These are phyloP conservation scores for Anhinga rufa DNA, from an alignment of 2,113 vertebrate genomes.

Conservation along the genomic window DNA sequence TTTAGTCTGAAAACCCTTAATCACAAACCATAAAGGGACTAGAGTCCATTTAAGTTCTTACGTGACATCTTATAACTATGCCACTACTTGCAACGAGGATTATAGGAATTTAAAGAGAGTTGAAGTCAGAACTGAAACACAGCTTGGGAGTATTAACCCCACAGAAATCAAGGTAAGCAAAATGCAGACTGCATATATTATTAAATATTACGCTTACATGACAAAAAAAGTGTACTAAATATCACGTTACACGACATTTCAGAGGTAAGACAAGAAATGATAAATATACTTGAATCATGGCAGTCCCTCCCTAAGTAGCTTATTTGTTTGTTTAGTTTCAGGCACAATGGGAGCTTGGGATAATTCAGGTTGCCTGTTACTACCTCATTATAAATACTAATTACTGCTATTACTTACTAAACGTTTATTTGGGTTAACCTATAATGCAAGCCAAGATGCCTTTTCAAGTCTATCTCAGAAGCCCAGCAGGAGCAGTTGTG, in stretches of 20 bases:
- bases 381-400: constrained; percentile 30
- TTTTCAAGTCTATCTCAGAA: constrained; percentile 5
- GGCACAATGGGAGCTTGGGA: background rate
- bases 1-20: background rate
- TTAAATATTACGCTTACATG: background rate
- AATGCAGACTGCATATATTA: background rate
- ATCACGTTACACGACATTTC: background rate
- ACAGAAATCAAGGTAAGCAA: background rate
- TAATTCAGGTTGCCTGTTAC: constrained; percentile 5
- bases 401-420: constrained; percentile 38
- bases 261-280: background rate
- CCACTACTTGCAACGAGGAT: background rate
- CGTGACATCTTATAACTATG: background rate
- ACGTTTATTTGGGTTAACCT: constrained; percentile 7
- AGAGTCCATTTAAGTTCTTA: background rate
- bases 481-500: background rate
- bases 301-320: background rate
- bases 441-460: background rate
- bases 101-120: background rate
- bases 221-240: background rate
- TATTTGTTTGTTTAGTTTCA: background rate
- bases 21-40: background rate
- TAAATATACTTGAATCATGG: background rate
- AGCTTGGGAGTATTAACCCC: background rate
- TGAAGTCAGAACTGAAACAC: background rate